Conservation (phyloP, 92 coral and sea anemone species). For the Ricordea florida region DNA sequence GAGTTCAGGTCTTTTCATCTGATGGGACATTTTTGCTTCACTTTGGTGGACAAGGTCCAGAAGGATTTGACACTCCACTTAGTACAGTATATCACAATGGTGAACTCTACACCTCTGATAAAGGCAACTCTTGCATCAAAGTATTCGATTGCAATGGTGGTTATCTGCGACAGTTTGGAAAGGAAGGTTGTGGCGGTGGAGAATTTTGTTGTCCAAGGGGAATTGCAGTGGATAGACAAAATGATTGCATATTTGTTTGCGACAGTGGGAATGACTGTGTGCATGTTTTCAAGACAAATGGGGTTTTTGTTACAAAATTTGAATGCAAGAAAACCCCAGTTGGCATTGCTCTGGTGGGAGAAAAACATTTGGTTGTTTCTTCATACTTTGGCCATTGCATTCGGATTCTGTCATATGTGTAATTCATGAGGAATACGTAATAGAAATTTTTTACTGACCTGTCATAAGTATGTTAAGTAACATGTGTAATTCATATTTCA, state of each 20-base stretch:
- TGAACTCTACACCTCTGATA: conserved; percentile 79
- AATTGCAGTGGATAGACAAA: conserved; percentile 58
- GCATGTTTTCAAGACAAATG: conserved; percentile 72
- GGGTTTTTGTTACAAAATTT: conserved; percentile 62
- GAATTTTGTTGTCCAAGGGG: conserved; percentile 88
- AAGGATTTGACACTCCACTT: conserved; percentile 83
- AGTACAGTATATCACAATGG: conserved; percentile 62
- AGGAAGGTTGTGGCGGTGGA: conserved; percentile 71
- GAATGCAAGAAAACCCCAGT: conserved; percentile 82
- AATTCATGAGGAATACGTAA: neutral
- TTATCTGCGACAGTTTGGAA: conserved; percentile 87
- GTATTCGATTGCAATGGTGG: conserved; percentile 77
- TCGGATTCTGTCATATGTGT: conserved; percentile 65
- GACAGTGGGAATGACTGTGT: conserved; percentile 77
- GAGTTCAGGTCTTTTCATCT: conserved; percentile 78
- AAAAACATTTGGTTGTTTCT: conserved; percentile 64
- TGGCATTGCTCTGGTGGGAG: conserved; percentile 63
- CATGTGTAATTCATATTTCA: too few species aligned
- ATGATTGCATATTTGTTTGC: conserved; percentile 69
- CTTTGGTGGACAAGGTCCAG: conserved; percentile 79
- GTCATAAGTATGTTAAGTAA: neutral
- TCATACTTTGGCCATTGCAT: conserved; percentile 79
- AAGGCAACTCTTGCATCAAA: conserved; percentile 74
- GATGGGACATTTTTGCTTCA: conserved; percentile 74
- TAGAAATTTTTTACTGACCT: neutral